phyloP scores from a whole-genome alignment of 92 coral and sea anemone species.

The Paragorgia papillata region DNA sequence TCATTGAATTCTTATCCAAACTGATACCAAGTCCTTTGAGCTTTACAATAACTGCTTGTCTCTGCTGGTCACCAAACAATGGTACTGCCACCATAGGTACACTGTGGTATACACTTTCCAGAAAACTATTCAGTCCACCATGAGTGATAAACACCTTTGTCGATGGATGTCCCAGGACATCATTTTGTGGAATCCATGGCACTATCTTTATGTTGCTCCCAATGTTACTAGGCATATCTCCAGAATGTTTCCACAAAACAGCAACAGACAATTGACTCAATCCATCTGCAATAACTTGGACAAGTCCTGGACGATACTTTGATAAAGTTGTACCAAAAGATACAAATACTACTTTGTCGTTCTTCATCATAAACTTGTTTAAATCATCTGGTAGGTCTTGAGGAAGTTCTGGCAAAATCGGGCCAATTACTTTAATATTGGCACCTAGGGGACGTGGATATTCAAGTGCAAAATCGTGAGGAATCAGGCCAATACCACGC shows the following conservation, averaged over 20 bases:
- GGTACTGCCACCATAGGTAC: constrained; percentile 77
- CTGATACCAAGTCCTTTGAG: constrained; percentile 68
- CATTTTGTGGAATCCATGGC: constrained; percentile 54
- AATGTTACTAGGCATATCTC: constrained; percentile 42
- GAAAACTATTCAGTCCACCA: constrained; percentile 75
- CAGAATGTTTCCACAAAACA: constrained; percentile 78
- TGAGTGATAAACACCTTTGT: constrained; percentile 79
- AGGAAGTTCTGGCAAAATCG: constrained; percentile 75
- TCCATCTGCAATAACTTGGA: constrained; percentile 61
- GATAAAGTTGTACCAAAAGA: constrained; percentile 55
- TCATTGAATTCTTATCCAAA: constrained; percentile 44
- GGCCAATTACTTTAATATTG: constrained; percentile 78
- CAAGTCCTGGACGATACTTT: constrained; percentile 36
- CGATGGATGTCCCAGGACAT: constrained; percentile 68
- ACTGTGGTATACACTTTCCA: constrained; percentile 75
- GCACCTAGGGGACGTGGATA: constrained; percentile 73
- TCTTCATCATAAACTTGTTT: constrained; percentile 54
- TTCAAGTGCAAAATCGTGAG: constrained; percentile 76
- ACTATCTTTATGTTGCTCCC: constrained; percentile 57
- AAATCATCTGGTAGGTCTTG: constrained; percentile 52
- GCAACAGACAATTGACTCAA: constrained; percentile 57
- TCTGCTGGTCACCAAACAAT: constrained; percentile 73
- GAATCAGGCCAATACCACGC: constrained; percentile 65
- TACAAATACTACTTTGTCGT: constrained; percentile 39
- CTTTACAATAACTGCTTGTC: constrained; percentile 62